Base-by-base conservation (phyloP, 2,113 vertebrate species). In the Crypturellus undulatus region DNA sequence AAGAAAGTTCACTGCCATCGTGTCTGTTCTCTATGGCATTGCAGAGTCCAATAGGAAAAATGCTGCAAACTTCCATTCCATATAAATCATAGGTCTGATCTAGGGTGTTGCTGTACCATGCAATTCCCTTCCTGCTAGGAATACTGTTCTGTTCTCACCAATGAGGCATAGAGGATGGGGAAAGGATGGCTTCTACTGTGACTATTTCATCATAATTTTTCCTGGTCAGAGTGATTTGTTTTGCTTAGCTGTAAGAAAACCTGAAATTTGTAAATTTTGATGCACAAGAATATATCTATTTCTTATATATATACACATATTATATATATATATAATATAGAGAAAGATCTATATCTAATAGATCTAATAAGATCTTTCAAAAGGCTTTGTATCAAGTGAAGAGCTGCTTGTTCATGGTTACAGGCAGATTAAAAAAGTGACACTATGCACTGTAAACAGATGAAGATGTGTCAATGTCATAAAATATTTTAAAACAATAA, bases 91-190 rank as follows among this genome's bases (percentile, higher is more conserved):
- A 40, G 4, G 14, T 38, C 8, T 69, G 18, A 19, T 38, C 43
- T 58, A 32, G 6, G 21, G 2, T 51, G 22, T 30, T 25, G 11
- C 8, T 36, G 36, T 40, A 63, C 40, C 36, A 26, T 8, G n/a
- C 30, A 82, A 15, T 52, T 72, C 43, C 14, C 75, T 65, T 82
- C 15, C 19, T 59, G 6, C 36, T 51, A 85, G 32, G 3, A 63
- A 40, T 34, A 42, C 9, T 0, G 0, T 28, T 71, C 26, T 63
- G 7, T 10, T 52, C 47, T 63, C 70, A 19, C 15, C 81, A 40
- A 16, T 2, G 1, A 34, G 12, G 9, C 6, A 25, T 1, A 10
- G 8, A 32, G 9, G 6, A 1, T 6, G 4, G 60, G 32, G 16
- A 75, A 62, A 75, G 13, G 7, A 72, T 32, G 12, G 22, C 40